Conservation (phyloP, 1,140 invertebrate species). For the Heliconius hewitsoni region DNA sequence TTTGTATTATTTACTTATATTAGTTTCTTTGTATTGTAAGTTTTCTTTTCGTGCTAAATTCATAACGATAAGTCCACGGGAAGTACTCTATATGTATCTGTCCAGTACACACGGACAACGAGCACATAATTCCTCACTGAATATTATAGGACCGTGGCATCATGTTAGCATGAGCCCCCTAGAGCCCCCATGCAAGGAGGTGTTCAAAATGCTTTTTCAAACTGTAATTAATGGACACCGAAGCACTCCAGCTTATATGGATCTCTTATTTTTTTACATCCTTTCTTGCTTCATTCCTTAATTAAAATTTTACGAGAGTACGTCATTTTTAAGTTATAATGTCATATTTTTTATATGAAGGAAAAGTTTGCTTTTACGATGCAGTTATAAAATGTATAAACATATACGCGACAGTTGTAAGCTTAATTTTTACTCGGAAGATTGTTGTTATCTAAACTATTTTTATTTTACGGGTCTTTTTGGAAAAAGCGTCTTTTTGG, state of each 20-base stretch:
- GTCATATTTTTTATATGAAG: neutral
- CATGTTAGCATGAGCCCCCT: neutral
- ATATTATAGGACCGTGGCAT: constrained; percentile 21
- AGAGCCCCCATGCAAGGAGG: neutral
- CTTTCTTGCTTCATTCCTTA: neutral
- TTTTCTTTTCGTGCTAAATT: too few relatives aligned
- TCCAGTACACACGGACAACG: constrained; percentile 8
- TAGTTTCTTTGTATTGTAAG: too few relatives aligned
- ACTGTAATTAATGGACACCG: constrained; percentile 23
- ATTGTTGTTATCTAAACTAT: too few relatives aligned
- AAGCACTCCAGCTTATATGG: constrained; percentile 17
- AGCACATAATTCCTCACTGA: constrained; percentile 20
- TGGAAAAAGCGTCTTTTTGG: too few relatives aligned
- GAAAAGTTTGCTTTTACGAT: neutral
- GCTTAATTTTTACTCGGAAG: too few relatives aligned
- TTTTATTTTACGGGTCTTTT: too few relatives aligned
- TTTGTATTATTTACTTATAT: too few relatives aligned
- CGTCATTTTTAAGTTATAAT: neutral
- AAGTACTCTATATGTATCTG: neutral
- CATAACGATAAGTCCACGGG: too few relatives aligned
- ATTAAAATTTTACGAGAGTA: neutral
- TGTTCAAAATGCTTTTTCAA: constrained; percentile 23
- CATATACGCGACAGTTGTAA: too few relatives aligned
- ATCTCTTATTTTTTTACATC: constrained; percentile 10
- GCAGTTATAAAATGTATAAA: too few relatives aligned